These are phyloP conservation scores for Agapornis roseicollis DNA, from an alignment of 2,113 vertebrate species.

Conservation along the genomic window DNA sequence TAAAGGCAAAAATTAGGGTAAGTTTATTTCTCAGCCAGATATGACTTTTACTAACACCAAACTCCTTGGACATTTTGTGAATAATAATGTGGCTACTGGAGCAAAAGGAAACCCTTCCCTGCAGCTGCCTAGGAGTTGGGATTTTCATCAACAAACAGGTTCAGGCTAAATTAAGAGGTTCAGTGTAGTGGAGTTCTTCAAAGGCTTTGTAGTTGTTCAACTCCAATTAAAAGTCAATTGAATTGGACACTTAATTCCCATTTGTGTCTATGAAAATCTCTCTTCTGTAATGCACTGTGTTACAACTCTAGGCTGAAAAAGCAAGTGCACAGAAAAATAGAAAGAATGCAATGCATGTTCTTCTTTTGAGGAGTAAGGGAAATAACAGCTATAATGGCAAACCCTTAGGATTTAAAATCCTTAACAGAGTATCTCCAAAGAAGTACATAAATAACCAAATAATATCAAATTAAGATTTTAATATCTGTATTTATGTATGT, in stretches of 20 bases:
- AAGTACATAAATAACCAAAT: not conserved
- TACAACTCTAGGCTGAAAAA: not conserved
- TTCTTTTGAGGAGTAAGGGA: not conserved
- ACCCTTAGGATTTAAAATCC: not conserved
- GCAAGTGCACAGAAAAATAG: not conserved
- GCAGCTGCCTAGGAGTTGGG: not conserved
- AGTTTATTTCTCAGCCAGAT: not conserved
- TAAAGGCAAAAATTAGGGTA: not conserved
- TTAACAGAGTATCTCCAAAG: not conserved
- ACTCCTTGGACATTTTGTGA: not conserved
- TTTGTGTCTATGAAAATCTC: constrained; percentile 42
- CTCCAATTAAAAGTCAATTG: constrained; percentile 48
- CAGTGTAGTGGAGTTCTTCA: constrained; percentile 21
- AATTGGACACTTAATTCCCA: constrained; percentile 49
- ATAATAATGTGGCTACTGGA: not conserved
- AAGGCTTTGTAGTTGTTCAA: constrained; percentile 25
- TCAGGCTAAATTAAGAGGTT: constrained; percentile 38
- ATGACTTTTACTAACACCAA: not conserved
- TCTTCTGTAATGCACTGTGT: not conserved
- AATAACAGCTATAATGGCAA: not conserved
- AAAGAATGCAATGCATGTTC: not conserved
- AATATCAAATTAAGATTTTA: not conserved
- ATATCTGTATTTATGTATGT: not conserved
- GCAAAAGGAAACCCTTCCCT: not conserved
- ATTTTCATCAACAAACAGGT: constrained; percentile 34